Conservation (phyloP, 2,888 invertebrate genomes). For the Melitaea athalia region DNA sequence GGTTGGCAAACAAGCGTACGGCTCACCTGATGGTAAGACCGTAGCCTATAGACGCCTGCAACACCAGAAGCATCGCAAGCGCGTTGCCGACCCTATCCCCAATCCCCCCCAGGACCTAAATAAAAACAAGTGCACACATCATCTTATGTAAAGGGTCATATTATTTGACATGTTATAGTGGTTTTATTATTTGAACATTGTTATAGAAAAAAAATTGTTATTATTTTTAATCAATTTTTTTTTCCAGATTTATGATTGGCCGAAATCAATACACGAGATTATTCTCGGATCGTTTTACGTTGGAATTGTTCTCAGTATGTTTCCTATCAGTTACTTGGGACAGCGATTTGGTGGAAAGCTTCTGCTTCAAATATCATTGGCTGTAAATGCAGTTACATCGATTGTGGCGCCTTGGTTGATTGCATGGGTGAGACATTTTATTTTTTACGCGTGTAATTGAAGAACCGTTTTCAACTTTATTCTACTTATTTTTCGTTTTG, state of each 20-base stretch:
- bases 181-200: neutral
- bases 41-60: no score
- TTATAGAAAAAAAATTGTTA: neutral
- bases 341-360: conserved; percentile 84
- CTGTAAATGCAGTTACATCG: conserved; percentile 52
- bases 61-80: no score
- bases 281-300: conserved; percentile 76
- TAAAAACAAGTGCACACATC: no score
- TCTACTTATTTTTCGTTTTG: no score
- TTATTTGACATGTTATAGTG: neutral
- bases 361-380: conserved; percentile 70
- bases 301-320: conserved; percentile 77
- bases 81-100: no score
- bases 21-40: no score
- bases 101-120: no score
- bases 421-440: conserved; percentile 40
- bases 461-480: no score
- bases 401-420: conserved; percentile 45
- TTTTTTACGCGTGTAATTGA: no score
- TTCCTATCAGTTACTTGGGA: conserved; percentile 82
- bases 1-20: no score
- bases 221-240: neutral
- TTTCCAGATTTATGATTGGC: conserved; percentile 60
- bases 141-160: no score
- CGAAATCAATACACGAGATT: conserved; percentile 63